Evolutionary conservation across 2,888 invertebrate genomes (phyloP), one percentile per base, ranked within the genome.

Genomic region (Plebejus anna): DNA sequence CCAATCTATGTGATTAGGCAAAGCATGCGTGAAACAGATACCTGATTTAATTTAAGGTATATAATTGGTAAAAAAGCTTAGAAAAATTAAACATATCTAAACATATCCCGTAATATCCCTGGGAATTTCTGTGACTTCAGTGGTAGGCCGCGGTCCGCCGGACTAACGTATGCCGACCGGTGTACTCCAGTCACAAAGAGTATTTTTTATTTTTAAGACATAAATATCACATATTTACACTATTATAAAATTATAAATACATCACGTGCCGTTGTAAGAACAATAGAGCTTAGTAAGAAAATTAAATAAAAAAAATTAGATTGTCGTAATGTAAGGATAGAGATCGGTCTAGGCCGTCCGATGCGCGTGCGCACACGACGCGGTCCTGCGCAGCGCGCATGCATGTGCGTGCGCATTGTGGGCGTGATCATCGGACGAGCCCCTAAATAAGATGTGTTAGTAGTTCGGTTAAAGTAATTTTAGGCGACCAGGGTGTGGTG

Each of bases 401-500:
- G 7, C 9, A 66, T 28, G 4, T 9, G 22, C 22, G 13, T 28
- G 4, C 11, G 5, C 22, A 9, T 36, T 75, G 42, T 75, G 61
- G 22, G 13, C 75, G 47, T 61, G 66, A 3, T 32, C 42, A 16
- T 57, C 70, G 70, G 38, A 57, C 71, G 13, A 89, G 87, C 88
- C 89, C 88, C 85, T 81, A 84, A 82, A 90, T 90, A 90, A 89
- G 87, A 86, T 88, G 89, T 90, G 89, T 90, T 87, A 86, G 91
- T 91, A 91, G 89, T 89, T 92, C 88, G 91, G 90, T 90, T 90
- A 92, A 92, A 89, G 90, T 92, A 92, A 91, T 88, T 90, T 91
- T 94, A 94, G 93, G 94, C 86, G 93, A 94, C 94, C 94, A 94
- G 94, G 94, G 94, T 94, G 94, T 89, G 94, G 92, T 92, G 94